Conservation (phyloP, 92 coral and sea anemone species). For the Siderastrea radians region DNA sequence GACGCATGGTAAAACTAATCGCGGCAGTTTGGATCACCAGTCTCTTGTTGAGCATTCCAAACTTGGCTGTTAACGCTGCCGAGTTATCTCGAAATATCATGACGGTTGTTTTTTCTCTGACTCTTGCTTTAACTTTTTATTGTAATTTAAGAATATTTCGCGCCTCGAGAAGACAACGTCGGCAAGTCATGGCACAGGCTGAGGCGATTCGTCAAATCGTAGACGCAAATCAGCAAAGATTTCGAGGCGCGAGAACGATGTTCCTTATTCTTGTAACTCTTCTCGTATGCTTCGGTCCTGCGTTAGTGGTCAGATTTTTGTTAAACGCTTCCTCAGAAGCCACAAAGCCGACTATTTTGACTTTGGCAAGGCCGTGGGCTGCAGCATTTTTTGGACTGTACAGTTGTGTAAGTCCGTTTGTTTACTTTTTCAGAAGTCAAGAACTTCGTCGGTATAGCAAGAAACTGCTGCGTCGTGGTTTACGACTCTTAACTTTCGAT, state of each 20-base stretch:
- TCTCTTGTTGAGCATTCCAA: background rate
- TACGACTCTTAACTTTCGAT: background rate
- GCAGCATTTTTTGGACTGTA: background rate
- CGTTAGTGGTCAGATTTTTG: background rate
- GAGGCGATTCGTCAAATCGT: background rate
- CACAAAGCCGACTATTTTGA: background rate
- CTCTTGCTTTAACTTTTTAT: background rate
- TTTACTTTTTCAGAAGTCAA: slow-evolving; percentile 19
- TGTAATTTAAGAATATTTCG: background rate
- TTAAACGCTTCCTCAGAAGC: background rate
- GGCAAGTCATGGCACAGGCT: background rate
- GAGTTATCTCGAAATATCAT: background rate
- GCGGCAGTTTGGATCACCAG: background rate
- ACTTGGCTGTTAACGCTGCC: background rate
- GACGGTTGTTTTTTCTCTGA: background rate
- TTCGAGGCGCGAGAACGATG: background rate
- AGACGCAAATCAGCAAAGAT: background rate
- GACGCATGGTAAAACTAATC: background rate
- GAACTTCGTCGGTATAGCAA: background rate
- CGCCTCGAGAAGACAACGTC: slow-evolving; percentile 10
- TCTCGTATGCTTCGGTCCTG: slow-evolving; percentile 1
- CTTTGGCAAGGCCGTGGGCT: background rate
- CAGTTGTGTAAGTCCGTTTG: slow-evolving; percentile 5
- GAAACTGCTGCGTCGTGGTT: background rate
- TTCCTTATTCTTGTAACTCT: background rate